Base-by-base conservation (phyloP, 1,140 invertebrate species). In the Penaeus chinensis region DNA sequence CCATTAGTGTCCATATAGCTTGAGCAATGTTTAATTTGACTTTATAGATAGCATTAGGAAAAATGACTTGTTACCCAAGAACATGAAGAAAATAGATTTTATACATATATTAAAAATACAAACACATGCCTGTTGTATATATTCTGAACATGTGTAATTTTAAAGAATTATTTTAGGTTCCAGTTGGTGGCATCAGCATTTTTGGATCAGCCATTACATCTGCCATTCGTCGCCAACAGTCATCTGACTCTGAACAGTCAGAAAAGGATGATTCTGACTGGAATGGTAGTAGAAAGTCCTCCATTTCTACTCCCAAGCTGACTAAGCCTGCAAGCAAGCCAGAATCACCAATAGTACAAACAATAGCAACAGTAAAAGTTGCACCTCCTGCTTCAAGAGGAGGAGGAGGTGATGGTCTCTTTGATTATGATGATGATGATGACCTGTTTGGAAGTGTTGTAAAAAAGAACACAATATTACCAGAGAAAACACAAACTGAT, bases 161-260 rank as follows among this genome's bases (percentile, higher is more conserved):
- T 61, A 60, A 18, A 32, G 3, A 7, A 74, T 32, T 81, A 10
- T 85, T 85, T 8, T 54, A 89, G 88, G 84, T 85, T 74, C 88
- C 88, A 24, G 88, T 78, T 77, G 88, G 88, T 63, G 88, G 88
- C 54, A 65, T 89, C 24, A 89, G 71, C 37, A 85, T 89, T 32
- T 89, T 89, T 78, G 79, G 83, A 32, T 61, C 88, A 76, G 88
- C 88, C 54, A 78, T 89, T 18, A 89, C 88, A 66, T 77, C 78
- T 76, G 88, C 88, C 13, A 74, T 89, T 60, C 62, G 80, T 11
- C 65, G 27, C 10, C 84, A 85, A 37, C 83, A 77, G 4, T 77
- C 69, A n/a, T 81, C 83, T 32, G 83, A 77, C 11, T 74, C 82
- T 22, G 83, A 85, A 27, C 18, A 79, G 22, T 87, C 86, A 37